These are phyloP conservation scores for Clarias pachynema DNA, from an alignment of 2,797 vertebrate genomes.

Conservation along the genomic window DNA sequence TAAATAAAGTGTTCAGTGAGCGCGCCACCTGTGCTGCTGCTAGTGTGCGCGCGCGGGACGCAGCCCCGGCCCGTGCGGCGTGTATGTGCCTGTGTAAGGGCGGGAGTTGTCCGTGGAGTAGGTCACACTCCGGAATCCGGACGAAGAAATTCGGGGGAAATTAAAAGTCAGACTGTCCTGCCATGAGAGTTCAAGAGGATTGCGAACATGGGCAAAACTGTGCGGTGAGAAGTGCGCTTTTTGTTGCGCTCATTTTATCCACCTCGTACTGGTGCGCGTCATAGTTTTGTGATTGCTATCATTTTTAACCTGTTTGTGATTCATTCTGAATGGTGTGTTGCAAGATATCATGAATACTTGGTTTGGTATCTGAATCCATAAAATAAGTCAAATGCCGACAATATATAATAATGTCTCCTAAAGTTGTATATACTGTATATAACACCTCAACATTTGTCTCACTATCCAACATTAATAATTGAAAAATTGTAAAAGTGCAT, in stretches of 20 bases:
- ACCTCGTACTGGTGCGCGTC: too few relatives aligned
- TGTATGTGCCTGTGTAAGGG: conserved; percentile 25
- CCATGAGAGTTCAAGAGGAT: conserved; percentile 73
- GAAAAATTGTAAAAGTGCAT: neutral
- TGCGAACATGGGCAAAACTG: conserved; percentile 71
- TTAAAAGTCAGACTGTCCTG: conserved; percentile 55
- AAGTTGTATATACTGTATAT: neutral
- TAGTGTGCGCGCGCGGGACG: neutral
- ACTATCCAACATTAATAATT: neutral
- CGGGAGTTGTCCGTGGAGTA: conserved; percentile 70
- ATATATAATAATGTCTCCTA: too few relatives aligned
- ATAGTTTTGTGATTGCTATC: neutral
- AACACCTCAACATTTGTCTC: neutral
- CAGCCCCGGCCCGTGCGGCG: conserved; percentile 27
- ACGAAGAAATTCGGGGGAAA: conserved; percentile 48
- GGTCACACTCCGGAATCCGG: conserved; percentile 54
- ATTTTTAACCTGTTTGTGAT: neutral
- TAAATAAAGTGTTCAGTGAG: neutral
- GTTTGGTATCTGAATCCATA: neutral
- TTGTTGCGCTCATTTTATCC: neutral
- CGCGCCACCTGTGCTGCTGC: neutral
- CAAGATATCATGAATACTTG: neutral
- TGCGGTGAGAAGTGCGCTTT: conserved; percentile 71
- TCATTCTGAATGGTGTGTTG: neutral
- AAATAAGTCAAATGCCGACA: neutral